Percentiles rank a stretch among this genome's conserved stretches.
Evolutionary conservation across 2,888 invertebrate genomes (phyloP).

Genomic region (Eilema sororculum): DNA sequence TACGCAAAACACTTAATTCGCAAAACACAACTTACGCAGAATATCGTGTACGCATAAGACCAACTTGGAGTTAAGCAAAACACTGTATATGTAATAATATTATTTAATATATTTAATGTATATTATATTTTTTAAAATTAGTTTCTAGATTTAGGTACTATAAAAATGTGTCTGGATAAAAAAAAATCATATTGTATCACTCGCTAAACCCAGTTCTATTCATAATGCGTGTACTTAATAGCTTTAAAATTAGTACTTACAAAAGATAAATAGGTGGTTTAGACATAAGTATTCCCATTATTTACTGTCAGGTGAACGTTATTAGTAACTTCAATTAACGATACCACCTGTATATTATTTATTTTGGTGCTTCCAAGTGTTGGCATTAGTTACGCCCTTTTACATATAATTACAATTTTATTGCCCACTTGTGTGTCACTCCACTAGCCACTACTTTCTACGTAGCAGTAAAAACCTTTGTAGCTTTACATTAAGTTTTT

Average conservation of each 20-base stretch:
- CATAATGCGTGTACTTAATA: not conserved
- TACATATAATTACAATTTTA: conserved; percentile 20
- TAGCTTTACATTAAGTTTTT: conserved; percentile 16
- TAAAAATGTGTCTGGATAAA: no score
- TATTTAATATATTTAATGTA: no score
- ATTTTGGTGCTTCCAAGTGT: conserved; percentile 14
- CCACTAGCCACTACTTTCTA: conserved; percentile 2
- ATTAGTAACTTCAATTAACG: not conserved
- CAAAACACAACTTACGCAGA: no score
- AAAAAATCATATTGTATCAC: no score
- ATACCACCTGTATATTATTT: conserved; percentile 17
- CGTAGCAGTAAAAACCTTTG: conserved; percentile 17
- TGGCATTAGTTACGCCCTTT: conserved; percentile 22
- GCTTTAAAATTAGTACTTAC: not conserved
- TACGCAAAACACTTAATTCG: no score
- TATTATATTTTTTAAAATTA: no score
- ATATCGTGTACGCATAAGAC: no score
- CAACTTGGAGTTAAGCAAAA: no score
- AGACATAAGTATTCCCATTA: not conserved
- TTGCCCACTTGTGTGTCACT: conserved; percentile 9
- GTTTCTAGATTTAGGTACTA: no score
- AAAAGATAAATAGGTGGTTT: not conserved
- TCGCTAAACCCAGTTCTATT: no score
- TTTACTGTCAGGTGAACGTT: not conserved
- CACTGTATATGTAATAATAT: no score